Conservation (phyloP, 2,888 invertebrate genomes). For the Nomada ruficornis region DNA sequence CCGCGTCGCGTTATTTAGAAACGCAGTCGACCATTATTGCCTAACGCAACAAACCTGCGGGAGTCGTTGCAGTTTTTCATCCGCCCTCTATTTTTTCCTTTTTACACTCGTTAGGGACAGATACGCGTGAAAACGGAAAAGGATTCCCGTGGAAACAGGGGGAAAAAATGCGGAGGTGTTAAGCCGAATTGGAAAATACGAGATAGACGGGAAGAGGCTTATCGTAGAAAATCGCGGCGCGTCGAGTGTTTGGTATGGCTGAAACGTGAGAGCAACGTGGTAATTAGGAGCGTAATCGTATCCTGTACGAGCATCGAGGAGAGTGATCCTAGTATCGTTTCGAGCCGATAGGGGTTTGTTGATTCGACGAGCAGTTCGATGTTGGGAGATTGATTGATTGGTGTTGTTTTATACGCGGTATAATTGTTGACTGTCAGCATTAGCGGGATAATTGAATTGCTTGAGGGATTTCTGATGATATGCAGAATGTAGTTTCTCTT, state of each 20-base stretch:
- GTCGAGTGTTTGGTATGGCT: conserved; percentile 13
- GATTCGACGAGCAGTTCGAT: conserved; percentile 1
- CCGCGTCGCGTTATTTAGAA: neutral
- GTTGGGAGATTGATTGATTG: conserved; percentile 19
- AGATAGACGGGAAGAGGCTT: conserved; percentile 8
- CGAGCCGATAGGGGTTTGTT: conserved; percentile 12
- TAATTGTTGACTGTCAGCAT: neutral
- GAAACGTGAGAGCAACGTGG: conserved; percentile 25
- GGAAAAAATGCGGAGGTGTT: neutral
- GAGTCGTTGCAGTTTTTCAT: neutral
- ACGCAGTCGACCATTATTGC: neutral
- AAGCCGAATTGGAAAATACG: conserved; percentile 12
- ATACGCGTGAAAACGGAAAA: neutral
- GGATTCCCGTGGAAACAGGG: neutral
- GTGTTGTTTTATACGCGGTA: conserved; percentile 4
- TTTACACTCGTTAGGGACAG: neutral
- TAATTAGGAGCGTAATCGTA: conserved; percentile 39
- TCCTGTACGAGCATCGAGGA: conserved; percentile 5
- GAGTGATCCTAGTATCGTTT: conserved; percentile 24
- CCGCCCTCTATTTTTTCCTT: neutral
- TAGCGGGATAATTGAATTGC: neutral
- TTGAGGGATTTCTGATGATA: neutral
- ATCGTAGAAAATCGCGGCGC: neutral
- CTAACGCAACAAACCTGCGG: neutral
- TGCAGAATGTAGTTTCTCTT: neutral